Conservation (phyloP, 1,140 invertebrate species). For the Drosophila aff. region DNA sequence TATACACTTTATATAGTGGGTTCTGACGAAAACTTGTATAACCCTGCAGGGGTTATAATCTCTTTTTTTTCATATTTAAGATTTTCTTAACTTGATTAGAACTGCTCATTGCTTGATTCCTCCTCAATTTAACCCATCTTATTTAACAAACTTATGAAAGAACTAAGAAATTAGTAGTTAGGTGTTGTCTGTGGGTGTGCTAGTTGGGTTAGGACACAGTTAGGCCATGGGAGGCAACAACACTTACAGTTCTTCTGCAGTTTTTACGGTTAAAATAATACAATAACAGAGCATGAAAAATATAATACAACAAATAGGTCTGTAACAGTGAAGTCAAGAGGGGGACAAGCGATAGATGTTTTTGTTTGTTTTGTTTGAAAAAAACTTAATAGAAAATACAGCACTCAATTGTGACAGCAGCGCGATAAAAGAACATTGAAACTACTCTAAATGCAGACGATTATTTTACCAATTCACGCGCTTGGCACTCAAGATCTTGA, state of each 20-base stretch:
- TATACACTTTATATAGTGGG: no score
- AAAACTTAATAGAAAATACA: slow-evolving; percentile 63
- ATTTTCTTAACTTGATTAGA: neutral
- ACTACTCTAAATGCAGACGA: slow-evolving; percentile 38
- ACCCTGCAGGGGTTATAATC: no score
- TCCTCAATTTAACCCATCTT: neutral
- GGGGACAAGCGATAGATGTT: slow-evolving; percentile 65
- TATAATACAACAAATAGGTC: slow-evolving; percentile 48
- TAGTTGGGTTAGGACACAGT: slow-evolving; percentile 39
- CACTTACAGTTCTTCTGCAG: slow-evolving; percentile 74
- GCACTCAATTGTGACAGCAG: slow-evolving; percentile 37
- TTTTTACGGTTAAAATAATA: slow-evolving; percentile 64
- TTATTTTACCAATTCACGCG: slow-evolving; percentile 84
- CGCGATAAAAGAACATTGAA: slow-evolving; percentile 37
- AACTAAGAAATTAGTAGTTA: slow-evolving; percentile 28
- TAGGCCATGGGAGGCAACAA: slow-evolving; percentile 35
- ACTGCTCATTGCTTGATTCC: neutral
- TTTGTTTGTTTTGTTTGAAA: slow-evolving; percentile 18
- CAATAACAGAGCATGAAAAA: slow-evolving; percentile 71
- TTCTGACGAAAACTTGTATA: no score
- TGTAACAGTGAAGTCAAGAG: slow-evolving; percentile 49
- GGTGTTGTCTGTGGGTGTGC: slow-evolving; percentile 35
- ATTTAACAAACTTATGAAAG: neutral
- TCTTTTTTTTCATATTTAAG: no score
- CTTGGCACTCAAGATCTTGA: slow-evolving; percentile 87